phyloP scores from a whole-genome alignment of 2,888 invertebrate genomes.

The Acanthoscelides obtectus region DNA sequence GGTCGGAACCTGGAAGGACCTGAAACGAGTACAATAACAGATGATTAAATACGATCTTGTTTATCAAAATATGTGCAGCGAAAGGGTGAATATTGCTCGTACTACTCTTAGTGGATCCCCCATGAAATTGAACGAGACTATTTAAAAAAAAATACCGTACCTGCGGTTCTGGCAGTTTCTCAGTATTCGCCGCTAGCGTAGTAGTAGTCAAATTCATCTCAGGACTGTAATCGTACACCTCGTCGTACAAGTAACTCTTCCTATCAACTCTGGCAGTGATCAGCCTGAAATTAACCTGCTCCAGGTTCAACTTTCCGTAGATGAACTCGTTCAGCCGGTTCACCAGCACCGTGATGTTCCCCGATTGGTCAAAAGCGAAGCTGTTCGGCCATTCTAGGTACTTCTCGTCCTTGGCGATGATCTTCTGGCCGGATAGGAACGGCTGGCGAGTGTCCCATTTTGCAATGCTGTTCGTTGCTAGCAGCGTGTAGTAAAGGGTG shows the following conservation, averaged over 20 bases:
- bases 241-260: slow-evolving; percentile 61
- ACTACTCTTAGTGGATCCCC: no score
- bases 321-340: slow-evolving; percentile 66
- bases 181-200: slow-evolving; percentile 9
- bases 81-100: no score
- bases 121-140: no score
- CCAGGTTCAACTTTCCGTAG: slow-evolving; percentile 54
- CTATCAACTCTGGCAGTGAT: slow-evolving; percentile 57
- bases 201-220: slow-evolving; percentile 9
- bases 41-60: no score
- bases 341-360: slow-evolving; percentile 63
- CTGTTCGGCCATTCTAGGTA: slow-evolving; percentile 72
- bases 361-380: slow-evolving; percentile 62
- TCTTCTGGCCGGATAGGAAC: slow-evolving; percentile 56
- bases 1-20: slow-evolving; percentile 16
- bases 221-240: slow-evolving; percentile 27
- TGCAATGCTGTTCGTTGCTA: slow-evolving; percentile 64
- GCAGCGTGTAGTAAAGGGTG: slow-evolving; percentile 63
- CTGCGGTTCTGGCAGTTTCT: slow-evolving; percentile 11
- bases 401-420: slow-evolving; percentile 62
- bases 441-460: slow-evolving; percentile 63
- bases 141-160: no score
- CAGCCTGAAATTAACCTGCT: slow-evolving; percentile 64
- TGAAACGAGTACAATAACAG: no score
- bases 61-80: no score